Conservation (phyloP, 1,140 invertebrate species). For the Bombus pascuorum region DNA sequence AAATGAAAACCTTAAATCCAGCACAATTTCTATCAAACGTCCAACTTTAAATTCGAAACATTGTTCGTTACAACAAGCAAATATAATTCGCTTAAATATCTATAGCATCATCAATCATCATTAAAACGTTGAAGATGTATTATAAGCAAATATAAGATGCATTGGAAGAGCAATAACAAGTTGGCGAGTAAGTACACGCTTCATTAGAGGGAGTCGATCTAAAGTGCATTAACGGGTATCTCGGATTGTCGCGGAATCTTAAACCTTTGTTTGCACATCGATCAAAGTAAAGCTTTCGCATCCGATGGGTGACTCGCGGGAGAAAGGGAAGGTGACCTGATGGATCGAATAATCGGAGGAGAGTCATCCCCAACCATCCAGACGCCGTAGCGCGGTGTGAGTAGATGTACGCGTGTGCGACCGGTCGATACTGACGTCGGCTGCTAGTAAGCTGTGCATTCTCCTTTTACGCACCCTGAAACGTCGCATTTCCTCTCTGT, state of each 20-base stretch:
- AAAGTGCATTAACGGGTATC: not conserved
- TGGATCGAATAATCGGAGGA: constrained; percentile 52
- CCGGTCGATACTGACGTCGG: constrained; percentile 69
- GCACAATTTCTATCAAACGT: too few relatives aligned
- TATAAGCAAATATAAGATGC: not conserved
- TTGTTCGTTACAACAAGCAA: not conserved
- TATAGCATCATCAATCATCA: not conserved
- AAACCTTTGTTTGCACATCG: not conserved
- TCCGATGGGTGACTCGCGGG: not conserved
- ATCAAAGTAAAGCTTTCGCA: not conserved
- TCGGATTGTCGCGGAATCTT: not conserved
- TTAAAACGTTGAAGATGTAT: too few relatives aligned
- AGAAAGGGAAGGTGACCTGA: constrained; percentile 14
- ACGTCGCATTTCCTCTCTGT: constrained; percentile 43
- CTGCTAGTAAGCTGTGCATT: constrained; percentile 63
- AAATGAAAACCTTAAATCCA: too few relatives aligned
- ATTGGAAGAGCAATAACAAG: not conserved
- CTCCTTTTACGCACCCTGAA: constrained; percentile 51
- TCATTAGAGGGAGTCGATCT: not conserved
- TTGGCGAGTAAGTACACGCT: not conserved
- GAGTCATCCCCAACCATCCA: constrained; percentile 42
- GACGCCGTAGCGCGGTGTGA: not conserved
- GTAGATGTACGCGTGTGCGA: constrained; percentile 43
- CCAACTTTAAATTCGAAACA: not conserved
- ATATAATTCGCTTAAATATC: not conserved